Conservation (phyloP, 2,113 vertebrate species). For the Panthera tigris region DNA sequence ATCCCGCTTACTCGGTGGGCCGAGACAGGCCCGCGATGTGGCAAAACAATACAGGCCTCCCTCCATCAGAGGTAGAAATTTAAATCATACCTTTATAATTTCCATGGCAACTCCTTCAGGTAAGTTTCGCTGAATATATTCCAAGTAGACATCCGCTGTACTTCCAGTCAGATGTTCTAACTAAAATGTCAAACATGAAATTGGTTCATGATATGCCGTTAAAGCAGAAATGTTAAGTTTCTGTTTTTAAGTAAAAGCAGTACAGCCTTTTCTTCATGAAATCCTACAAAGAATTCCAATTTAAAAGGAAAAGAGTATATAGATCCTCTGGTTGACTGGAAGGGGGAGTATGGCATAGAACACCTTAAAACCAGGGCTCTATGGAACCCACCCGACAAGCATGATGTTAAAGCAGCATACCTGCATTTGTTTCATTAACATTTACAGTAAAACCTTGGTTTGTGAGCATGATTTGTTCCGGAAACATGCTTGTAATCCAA, state of each 20-base stretch:
- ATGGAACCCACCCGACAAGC: not conserved
- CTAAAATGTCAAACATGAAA: constrained; percentile 82
- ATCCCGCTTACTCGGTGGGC: not conserved
- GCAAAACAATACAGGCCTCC: not conserved
- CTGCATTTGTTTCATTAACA: not conserved
- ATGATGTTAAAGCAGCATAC: not conserved
- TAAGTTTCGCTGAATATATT: constrained; percentile 97
- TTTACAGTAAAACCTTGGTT: not conserved
- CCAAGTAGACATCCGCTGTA: constrained; percentile 93
- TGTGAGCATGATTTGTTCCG: no score
- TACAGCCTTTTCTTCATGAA: not conserved
- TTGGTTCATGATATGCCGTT: not conserved
- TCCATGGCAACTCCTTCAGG: constrained; percentile 98
- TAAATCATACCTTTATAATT: constrained; percentile 90
- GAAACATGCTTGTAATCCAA: no score
- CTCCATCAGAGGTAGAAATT: not conserved
- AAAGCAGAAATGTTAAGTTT: not conserved
- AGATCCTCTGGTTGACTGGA: not conserved
- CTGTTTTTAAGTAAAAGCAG: not conserved
- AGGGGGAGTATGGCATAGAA: fast-evolving
- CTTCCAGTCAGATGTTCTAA: constrained; percentile 91
- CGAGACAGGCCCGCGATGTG: not conserved
- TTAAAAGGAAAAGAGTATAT: not conserved
- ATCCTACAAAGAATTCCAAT: not conserved
- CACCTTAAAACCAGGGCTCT: not conserved